Evolutionary conservation across 2,888 invertebrate species (phyloP).

Genomic region (Chydorus sphaericus): DNA sequence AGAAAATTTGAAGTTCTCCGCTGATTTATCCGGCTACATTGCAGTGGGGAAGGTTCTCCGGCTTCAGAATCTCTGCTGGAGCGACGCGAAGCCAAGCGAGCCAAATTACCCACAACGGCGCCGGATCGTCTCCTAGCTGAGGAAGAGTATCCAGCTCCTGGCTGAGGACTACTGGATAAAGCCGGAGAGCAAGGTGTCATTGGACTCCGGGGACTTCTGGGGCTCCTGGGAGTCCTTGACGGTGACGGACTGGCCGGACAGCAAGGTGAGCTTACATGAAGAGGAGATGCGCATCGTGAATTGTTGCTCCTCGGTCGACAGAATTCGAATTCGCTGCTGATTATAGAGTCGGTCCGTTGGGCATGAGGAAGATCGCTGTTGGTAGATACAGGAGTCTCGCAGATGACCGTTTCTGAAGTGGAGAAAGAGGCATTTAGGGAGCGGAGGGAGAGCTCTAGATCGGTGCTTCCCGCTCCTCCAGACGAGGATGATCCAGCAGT

Average conservation of each 20-base stretch:
- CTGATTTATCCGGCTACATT: conserved; percentile 53
- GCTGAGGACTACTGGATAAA: neutral
- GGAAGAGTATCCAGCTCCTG: neutral
- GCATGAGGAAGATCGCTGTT: neutral
- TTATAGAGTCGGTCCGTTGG: neutral
- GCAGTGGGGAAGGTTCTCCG: conserved; percentile 58
- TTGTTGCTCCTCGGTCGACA: neutral
- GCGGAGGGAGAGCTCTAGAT: conserved; percentile 13
- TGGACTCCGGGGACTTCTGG: conserved; percentile 6
- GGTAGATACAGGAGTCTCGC: conserved; percentile 6
- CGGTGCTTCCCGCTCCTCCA: neutral
- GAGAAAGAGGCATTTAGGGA: conserved; percentile 8
- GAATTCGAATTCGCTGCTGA: neutral
- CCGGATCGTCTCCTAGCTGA: neutral
- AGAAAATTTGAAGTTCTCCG: conserved; percentile 72
- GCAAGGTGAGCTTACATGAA: neutral
- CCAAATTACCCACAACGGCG: conserved; percentile 28
- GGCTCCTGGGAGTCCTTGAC: neutral
- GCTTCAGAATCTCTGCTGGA: conserved; percentile 61
- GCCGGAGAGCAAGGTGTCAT: conserved; percentile 3
- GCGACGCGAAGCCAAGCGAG: conserved; percentile 70
- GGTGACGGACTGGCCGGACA: neutral
- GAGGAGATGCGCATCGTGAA: neutral
- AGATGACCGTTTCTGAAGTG: conserved; percentile 1
- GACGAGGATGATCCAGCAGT: too few species aligned